Conservation (phyloP, 2,113 vertebrate species). For the Hypocryptadius cinnamomeus region DNA sequence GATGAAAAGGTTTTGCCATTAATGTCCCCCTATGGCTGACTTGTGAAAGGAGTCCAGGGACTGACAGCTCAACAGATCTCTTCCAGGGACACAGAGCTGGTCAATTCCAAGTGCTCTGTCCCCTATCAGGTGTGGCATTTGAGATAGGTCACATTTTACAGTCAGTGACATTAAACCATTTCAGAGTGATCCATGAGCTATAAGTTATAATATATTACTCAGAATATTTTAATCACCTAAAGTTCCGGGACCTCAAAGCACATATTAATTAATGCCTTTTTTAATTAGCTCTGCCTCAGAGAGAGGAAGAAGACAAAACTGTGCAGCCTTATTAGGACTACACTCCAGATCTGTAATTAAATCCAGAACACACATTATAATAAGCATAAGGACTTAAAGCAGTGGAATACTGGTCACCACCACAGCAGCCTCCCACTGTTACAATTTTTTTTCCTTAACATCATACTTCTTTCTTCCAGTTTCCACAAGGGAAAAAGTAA, state of each 20-base stretch:
- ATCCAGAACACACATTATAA: background rate
- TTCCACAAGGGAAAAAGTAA: background rate
- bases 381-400: background rate
- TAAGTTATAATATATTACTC: conserved; percentile 26
- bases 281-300: conserved; percentile 37
- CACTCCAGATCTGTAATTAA: conserved; percentile 1
- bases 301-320: conserved; percentile 1
- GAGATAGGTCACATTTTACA: background rate
- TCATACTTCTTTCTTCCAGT: background rate
- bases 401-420: background rate
- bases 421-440: background rate
- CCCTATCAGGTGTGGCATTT: background rate
- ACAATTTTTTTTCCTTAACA: background rate
- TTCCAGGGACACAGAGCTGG: background rate
- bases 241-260: conserved; percentile 24
- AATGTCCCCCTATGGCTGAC: background rate
- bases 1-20: background rate
- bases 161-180: background rate
- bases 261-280: conserved; percentile 44
- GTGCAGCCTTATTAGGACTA: background rate
- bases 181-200: background rate
- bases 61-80: background rate
- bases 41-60: background rate
- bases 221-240: conserved; percentile 46
- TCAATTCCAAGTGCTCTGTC: background rate